Base-by-base conservation (phyloP, 2,797 vertebrate genomes). In the Ispidina lecontei region DNA sequence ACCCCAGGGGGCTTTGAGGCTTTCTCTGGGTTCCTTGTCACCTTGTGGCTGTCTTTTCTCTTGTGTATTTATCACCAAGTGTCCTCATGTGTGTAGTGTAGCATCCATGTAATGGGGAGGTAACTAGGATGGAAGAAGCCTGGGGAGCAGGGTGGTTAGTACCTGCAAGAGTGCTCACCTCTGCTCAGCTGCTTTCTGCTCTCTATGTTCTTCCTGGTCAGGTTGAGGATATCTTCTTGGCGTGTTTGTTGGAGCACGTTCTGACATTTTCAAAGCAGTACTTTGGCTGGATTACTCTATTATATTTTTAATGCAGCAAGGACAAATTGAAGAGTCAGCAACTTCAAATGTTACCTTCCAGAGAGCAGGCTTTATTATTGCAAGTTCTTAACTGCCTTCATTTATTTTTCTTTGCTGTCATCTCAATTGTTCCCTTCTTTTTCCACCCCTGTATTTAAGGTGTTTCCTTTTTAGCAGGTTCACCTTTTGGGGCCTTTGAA, bases 311-410 rank as follows among this genome's bases (percentile, higher is more conserved):
- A 49, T 33, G 55, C 62, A 83, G 21, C 43, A 35, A 73, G 67
- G 65, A 44, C 47, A 70, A 79, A 63, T 2, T 67, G 73, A 47
- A 68, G 58, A 93, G 80, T 89, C 95, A 94, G 88, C 86, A 84
- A 37, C 47, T 95, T 69, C 44, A 91, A 91, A 95, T 83, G 81
- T 72, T 90, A 70, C 37, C 9, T 56, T 84, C 85, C 84, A 67
- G 70, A 62, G 69, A 60, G 17, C 2, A 4, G 9, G 4, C 19
- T 73, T 75, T 63, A 56, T 62, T 52, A 55, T n/a, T 64, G 67
- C 26, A 16, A 84, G 84, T 72, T 63, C 58, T 51, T 11, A 33
- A 25, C 25, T 54, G 47, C 25, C 22, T 81, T 47, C 19, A 22
- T 55, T 81, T 4, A 0, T 65, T 82, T 80, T 81, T 78, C 77